Percentiles rank a stretch among this genome's conserved stretches.
These are phyloP conservation scores for Pseudanteris insignis DNA, from an alignment of 2,888 invertebrate genomes.

Conservation along the genomic window DNA sequence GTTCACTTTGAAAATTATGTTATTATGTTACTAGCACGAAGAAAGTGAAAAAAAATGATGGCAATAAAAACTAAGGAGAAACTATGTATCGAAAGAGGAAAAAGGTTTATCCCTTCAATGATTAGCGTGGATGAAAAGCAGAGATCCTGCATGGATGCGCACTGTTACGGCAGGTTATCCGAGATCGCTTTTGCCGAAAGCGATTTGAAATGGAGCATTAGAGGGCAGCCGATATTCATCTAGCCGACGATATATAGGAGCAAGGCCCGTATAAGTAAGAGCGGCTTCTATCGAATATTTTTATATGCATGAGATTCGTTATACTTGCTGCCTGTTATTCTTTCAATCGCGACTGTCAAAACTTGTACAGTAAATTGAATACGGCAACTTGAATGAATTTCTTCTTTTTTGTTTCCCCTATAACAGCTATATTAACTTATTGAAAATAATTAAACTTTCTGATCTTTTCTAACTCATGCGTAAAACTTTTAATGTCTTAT, in stretches of 20 bases:
- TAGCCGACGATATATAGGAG: conserved; percentile 27
- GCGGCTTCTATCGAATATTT: conserved; percentile 59
- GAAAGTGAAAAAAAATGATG: conserved; percentile 6
- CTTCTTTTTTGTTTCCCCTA: conserved; percentile 5
- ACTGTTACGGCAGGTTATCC: conserved; percentile 30
- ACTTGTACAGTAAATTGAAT: conserved; percentile 35
- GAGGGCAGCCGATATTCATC: conserved; percentile 38
- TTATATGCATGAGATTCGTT: conserved; percentile 62
- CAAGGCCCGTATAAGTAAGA: conserved; percentile 24
- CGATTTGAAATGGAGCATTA: conserved; percentile 41
- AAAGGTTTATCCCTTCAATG: conserved; percentile 24
- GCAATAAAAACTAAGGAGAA: conserved; percentile 6
- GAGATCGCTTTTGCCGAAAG: conserved; percentile 40
- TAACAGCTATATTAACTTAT: background rate
- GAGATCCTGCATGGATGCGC: conserved; percentile 39
- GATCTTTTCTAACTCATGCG: too few species aligned
- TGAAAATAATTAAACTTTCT: too few species aligned
- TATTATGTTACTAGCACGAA: conserved; percentile 36
- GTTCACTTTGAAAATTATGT: conserved; percentile 29
- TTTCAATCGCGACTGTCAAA: conserved; percentile 41
- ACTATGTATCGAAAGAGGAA: conserved; percentile 3
- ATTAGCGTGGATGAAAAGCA: conserved; percentile 38
- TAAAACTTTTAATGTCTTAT: too few species aligned
- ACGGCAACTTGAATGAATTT: conserved; percentile 4
- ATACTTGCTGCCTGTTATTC: conserved; percentile 36